Base-by-base conservation (phyloP, 2,888 invertebrate species). In the Orchesella flavescens region DNA sequence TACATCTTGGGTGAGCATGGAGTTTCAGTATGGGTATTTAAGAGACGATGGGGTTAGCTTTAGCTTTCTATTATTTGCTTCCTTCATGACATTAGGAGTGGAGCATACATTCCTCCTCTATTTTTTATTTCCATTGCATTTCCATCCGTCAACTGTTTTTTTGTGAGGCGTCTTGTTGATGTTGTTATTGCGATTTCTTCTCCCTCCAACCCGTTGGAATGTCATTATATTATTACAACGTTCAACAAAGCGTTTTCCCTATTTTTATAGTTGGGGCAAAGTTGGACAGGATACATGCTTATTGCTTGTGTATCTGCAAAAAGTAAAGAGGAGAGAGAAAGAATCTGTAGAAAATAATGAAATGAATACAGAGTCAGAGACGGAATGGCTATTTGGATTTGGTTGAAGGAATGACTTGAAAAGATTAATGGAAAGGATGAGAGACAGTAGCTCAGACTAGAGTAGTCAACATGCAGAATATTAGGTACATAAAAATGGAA, bases 401-500 rank as follows among this genome's bases (percentile, higher is more conserved):
- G 24, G 66, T 49, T 57, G 55, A 46, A 72, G 43, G 49, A 69
- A 24, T 53, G 61, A 71, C 71, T 71, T 71, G 71, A 43, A 71
- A 71, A 34, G 71, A 78, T 78, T 78, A 78, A 78, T 71, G 13
- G 71, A 71, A 63, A 53, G 49, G 69, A 49, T 77, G 69, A 77
- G 69, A 73, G 44, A 69, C 68, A 68, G 68, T 49, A 68, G 49
- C 49, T 68, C 68, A 53, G 23, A 49, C 23, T 19, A 24, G 17
- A 57, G 63, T 15, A 78, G 77, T 55, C 68, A 77, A 68, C 66
- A 68, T 57, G 68, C 44, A 59, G 24, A 77, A 68, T 69, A 71
- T 71, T 53, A 71, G 71, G 55, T 71, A 71, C 71, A 71, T 71
- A 71, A 71, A 71, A 71, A 71, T 71, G 71, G 55, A 34, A 55